Conservation (phyloP, 2,797 vertebrate species). For the Danionella dracula region DNA sequence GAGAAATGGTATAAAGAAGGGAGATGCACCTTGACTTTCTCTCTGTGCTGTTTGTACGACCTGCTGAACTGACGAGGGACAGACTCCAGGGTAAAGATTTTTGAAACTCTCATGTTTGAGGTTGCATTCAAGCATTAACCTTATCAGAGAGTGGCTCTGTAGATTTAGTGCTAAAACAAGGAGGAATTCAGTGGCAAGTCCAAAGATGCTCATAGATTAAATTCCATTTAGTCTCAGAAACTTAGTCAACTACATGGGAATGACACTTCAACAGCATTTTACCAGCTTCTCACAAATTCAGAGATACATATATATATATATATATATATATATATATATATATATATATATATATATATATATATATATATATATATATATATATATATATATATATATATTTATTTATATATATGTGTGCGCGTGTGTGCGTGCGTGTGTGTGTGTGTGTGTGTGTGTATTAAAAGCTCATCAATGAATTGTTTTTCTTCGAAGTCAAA, state of each 20-base stretch:
- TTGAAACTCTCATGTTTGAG: constrained; percentile 9
- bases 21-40: constrained; percentile 23
- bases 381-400: no score
- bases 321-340: no score
- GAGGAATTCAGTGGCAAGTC: not conserved
- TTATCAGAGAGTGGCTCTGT: constrained; percentile 21
- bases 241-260: not conserved
- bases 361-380: no score
- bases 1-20: not conserved
- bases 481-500: no score
- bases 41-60: constrained; percentile 29
- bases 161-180: constrained; percentile 25
- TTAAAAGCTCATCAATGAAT: no score
- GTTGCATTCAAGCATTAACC: constrained; percentile 10
- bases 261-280: not conserved
- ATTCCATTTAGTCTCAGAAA: constrained; percentile 3
- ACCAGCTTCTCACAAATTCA: not conserved
- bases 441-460: no score
- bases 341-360: no score
- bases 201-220: constrained; percentile 3
- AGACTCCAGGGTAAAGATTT: constrained; percentile 23
- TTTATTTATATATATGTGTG: no score
- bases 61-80: constrained; percentile 16
- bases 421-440: no score
- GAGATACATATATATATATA: no score